These are phyloP conservation scores for Hemistola chrysoprasaria DNA, from an alignment of 2,888 invertebrate genomes.

Conservation along the genomic window DNA sequence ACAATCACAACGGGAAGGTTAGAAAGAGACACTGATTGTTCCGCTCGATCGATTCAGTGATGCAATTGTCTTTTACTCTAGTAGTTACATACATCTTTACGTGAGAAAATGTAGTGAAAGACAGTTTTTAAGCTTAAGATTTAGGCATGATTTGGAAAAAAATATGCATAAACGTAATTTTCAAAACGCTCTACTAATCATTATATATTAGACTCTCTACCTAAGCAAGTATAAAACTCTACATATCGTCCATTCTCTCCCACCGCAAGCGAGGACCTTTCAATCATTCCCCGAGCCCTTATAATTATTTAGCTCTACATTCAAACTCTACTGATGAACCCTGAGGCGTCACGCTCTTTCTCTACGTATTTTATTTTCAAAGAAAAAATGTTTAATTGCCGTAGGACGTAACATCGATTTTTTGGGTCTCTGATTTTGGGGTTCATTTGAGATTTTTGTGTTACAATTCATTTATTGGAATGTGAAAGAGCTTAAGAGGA, in stretches of 20 bases:
- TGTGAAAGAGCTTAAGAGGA: no score
- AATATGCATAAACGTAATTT: no score
- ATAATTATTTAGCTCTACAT: conserved; percentile 72
- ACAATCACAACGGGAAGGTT: conserved; percentile 4
- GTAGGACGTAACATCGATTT: conserved; percentile 47
- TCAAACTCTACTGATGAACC: conserved; percentile 52
- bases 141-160: no score
- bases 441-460: conserved; percentile 6
- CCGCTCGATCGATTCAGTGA: conserved; percentile 62
- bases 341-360: conserved; percentile 52
- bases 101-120: conserved; percentile 16
- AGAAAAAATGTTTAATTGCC: conserved; percentile 66
- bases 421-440: conserved; percentile 30
- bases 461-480: not conserved
- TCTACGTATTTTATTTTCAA: conserved; percentile 25
- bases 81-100: conserved; percentile 21
- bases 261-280: conserved; percentile 61
- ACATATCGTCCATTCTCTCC: not conserved
- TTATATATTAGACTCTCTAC: not conserved
- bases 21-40: conserved; percentile 51
- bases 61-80: conserved; percentile 41
- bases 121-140: conserved; percentile 8
- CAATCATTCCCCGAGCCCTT: conserved; percentile 72
- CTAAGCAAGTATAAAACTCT: not conserved
- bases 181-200: no score